Conservation (phyloP, 1,140 invertebrate species). For the Zelostemma sp. region DNA sequence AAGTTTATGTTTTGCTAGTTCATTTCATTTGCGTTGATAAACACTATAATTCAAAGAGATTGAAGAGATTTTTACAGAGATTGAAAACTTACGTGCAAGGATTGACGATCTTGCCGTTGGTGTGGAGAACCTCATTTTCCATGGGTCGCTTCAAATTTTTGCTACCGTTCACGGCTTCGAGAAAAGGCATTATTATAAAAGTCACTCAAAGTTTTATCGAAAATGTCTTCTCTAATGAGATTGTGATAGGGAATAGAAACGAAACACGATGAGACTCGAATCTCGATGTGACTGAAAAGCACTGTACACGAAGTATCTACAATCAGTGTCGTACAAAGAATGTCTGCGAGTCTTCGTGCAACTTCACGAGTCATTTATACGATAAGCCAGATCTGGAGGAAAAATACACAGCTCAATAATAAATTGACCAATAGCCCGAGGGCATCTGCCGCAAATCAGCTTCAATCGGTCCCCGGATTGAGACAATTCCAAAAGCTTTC, state of each 20-base stretch:
- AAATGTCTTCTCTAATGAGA: constrained; percentile 3
- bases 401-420: constrained; percentile 22
- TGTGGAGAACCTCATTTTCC: constrained; percentile 57
- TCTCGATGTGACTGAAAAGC: constrained; percentile 7
- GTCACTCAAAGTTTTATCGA: constrained; percentile 80
- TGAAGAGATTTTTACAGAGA: too few species aligned
- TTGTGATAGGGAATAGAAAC: constrained; percentile 6
- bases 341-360: constrained; percentile 26
- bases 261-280: background rate
- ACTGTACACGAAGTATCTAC: constrained; percentile 8
- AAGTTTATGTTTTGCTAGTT: too few species aligned
- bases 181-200: constrained; percentile 54
- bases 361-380: constrained; percentile 38
- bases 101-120: constrained; percentile 46
- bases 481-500: constrained; percentile 17
- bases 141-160: constrained; percentile 51
- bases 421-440: constrained; percentile 26
- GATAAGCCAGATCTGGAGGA: constrained; percentile 21
- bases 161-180: constrained; percentile 44
- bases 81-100: constrained; percentile 58
- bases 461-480: constrained; percentile 26
- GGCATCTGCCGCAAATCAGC: constrained; percentile 21
- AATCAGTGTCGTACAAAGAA: constrained; percentile 13
- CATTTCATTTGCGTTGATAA: too few species aligned
- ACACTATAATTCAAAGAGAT: too few species aligned